Conservation (phyloP, 1,140 invertebrate species). For the Heliothis subflexa region DNA sequence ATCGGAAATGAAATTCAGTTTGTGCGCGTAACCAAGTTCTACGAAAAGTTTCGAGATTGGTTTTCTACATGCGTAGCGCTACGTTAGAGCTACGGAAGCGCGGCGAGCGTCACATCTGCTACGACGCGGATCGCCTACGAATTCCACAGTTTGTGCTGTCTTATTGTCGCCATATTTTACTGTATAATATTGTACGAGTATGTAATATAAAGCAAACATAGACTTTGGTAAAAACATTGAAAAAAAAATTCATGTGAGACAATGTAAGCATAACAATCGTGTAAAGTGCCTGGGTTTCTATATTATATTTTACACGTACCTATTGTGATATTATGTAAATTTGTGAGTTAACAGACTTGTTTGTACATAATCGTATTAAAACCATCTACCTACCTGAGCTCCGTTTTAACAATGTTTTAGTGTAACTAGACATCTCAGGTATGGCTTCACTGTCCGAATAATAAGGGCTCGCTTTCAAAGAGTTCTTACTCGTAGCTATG, state of each 20-base stretch:
- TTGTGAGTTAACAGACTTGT: slow-evolving; percentile 4
- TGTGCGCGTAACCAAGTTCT: slow-evolving; percentile 35
- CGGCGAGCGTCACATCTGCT: slow-evolving; percentile 20
- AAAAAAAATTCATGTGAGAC: neutral
- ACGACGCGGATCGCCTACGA: slow-evolving; percentile 32
- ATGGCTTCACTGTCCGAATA: neutral
- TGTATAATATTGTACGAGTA: neutral
- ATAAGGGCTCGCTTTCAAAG: slow-evolving; percentile 1
- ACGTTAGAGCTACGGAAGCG: slow-evolving; percentile 26
- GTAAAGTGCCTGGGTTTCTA: neutral
- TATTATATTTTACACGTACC: slow-evolving; percentile 3
- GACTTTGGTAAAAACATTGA: neutral
- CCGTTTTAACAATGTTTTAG: slow-evolving; percentile 14
- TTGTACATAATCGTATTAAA: slow-evolving; percentile 19
- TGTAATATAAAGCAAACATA: neutral
- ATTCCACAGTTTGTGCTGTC: slow-evolving; percentile 7
- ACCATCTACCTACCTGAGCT: neutral
- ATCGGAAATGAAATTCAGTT: slow-evolving; percentile 45
- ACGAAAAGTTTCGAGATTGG: slow-evolving; percentile 38
- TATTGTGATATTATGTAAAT: slow-evolving; percentile 28
- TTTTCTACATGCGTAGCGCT: slow-evolving; percentile 46
- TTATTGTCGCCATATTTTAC: neutral
- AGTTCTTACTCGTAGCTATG: neutral
- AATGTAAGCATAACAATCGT: neutral
- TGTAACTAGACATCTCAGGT: slow-evolving; percentile 10